Percentiles rank a stretch among this genome's conserved stretches.
Conservation (phyloP, 2,888 invertebrate genomes). For the Caenorhabditis imperialis region DNA sequence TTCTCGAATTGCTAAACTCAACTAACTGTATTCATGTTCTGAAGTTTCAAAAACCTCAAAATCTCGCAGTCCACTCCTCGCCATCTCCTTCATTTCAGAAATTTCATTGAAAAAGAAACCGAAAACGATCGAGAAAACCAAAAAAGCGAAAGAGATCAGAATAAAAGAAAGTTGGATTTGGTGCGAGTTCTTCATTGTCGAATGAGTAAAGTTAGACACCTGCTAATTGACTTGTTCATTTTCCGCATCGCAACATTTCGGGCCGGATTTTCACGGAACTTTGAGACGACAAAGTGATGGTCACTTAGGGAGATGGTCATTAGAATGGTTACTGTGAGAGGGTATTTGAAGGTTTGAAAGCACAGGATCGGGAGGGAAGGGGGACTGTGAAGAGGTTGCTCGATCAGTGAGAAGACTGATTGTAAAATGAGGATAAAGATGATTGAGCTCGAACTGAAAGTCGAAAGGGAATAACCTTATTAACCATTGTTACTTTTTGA, state of each 20-base stretch:
- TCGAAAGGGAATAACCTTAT: too few relatives aligned
- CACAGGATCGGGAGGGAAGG: too few relatives aligned
- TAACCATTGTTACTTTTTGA: too few relatives aligned
- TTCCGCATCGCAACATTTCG: conserved; percentile 27
- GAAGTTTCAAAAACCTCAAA: conserved; percentile 15
- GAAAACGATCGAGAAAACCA: neutral
- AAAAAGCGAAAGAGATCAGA: conserved; percentile 2
- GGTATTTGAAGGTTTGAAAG: too few relatives aligned
- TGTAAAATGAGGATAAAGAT: too few relatives aligned
- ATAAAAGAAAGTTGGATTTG: conserved; percentile 1
- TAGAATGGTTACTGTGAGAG: too few relatives aligned
- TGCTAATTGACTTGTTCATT: conserved; percentile 29
- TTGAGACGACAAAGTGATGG: neutral
- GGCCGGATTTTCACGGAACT: conserved; percentile 39
- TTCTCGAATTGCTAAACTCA: conserved; percentile 34
- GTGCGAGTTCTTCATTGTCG: neutral
- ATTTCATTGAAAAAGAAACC: conserved; percentile 14
- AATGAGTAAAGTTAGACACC: too few relatives aligned
- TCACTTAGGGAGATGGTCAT: too few relatives aligned
- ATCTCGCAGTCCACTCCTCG: conserved; percentile 13
- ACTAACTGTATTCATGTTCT: neutral
- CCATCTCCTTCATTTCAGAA: neutral
- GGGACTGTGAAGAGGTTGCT: too few relatives aligned
- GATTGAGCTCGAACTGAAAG: too few relatives aligned
- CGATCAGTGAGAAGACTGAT: too few relatives aligned